Base-by-base conservation (phyloP, 2,797 vertebrate genomes). In the Pipistrellus pipistrellus region DNA sequence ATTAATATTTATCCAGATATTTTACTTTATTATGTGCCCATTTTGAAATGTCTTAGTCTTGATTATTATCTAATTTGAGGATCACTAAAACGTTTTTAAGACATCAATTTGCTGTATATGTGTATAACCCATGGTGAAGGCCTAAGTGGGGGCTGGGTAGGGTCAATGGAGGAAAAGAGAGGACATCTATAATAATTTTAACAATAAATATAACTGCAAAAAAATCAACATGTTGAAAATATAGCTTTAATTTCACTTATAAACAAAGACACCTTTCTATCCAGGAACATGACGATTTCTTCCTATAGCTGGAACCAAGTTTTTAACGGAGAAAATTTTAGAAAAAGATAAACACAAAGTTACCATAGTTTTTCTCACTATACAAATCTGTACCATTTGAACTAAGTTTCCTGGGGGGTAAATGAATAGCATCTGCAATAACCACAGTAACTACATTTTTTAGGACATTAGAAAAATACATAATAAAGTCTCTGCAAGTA, bases 191-290 rank as follows among this genome's bases (percentile, higher is more conserved):
- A 62, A 62, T 62, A 62, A 59, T 62, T 62, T 62, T 30, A 62
- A 62, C 59, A 62, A 62, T 62, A 62, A 30, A 62, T 30, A 30
- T 62, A 13, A 62, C 59, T 62, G 59, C 5, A 62, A 62, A 62
- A 27, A 14, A 55, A 44, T 41, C 10, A 14, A n/a, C 51, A 14
- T 89, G 8, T 51, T 88, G 17, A 44, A 90, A 92, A 71, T 77
- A 2, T 55, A 86, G 82, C 48, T 78, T 41, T 44, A 81, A 85
- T 73, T 64, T 77, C 32, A 64, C 57, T 69, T 38, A 88, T 68
- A 78, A 85, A 88, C 11, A 84, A 71, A 68, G 62, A 62, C 20
- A 86, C 55, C n/a, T 93, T 91, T 94, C 55, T 66, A 89, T 46
- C 11, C 32, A 93, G 59, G 32, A 77, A 91, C 18, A 66, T 44